A percentile compares a stretch with the other conserved stretches of the same genome.
Conservation (phyloP, 2,797 vertebrate species). For the Pseudocheirus occidentalis region DNA sequence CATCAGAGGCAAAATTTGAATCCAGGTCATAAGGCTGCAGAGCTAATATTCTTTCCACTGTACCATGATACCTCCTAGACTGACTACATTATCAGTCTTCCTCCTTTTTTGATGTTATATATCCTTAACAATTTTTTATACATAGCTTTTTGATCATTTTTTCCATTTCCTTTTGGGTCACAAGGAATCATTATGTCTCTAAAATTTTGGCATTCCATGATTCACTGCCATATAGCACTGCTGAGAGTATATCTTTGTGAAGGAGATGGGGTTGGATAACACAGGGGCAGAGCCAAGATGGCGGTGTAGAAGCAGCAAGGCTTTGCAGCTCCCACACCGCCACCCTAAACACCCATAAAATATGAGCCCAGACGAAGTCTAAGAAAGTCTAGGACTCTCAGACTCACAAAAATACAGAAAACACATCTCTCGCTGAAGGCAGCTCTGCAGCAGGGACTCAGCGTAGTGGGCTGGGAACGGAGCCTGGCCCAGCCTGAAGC, state of each 20-base stretch:
- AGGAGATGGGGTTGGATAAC: background rate
- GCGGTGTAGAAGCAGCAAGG: no score
- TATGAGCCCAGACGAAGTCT: no score
- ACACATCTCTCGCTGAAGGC: no score
- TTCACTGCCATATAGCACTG: background rate
- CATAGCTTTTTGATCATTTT: background rate
- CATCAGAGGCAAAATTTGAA: background rate
- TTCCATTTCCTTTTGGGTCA: background rate
- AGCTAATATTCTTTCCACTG: background rate
- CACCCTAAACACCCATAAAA: no score
- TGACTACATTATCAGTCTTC: background rate
- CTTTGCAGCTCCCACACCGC: no score
- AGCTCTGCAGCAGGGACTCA: no score
- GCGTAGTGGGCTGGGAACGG: no score
- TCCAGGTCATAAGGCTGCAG: background rate
- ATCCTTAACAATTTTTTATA: background rate
- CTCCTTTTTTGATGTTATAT: background rate
- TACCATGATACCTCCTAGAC: background rate
- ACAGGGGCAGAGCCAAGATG: no score
- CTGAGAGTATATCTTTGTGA: background rate
- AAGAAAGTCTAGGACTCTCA: no score
- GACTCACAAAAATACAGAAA: no score
- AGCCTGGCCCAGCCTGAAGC: no score
- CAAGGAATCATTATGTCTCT: background rate
- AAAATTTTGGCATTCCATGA: background rate